Percentiles rank a stretch among this genome's conserved stretches.
Conservation (phyloP, 1,140 invertebrate species). For the Ericerus pela region DNA sequence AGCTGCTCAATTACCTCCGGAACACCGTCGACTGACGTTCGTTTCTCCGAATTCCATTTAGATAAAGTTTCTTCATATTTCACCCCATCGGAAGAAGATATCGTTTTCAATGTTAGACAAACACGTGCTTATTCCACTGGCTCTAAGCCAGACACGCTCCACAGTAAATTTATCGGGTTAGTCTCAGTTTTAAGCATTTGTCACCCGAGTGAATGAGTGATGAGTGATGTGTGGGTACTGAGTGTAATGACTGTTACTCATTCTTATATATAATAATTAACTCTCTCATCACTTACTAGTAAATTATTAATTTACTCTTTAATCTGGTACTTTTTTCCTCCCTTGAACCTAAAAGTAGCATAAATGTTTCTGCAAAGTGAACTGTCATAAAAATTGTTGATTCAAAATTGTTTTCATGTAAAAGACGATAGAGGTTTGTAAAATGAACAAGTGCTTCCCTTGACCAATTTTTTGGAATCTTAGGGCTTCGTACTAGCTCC, state of each 20-base stretch:
- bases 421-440: no score
- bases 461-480: no score
- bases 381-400: no score
- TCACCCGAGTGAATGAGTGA: no score
- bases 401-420: no score
- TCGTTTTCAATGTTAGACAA: slow-evolving; percentile 39
- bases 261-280: background rate
- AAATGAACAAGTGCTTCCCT: no score
- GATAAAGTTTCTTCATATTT: slow-evolving; percentile 50
- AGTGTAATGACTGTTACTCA: background rate
- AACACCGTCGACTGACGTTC: slow-evolving; percentile 44
- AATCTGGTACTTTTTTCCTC: no score
- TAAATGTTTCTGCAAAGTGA: no score
- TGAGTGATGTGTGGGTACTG: background rate
- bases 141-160: slow-evolving; percentile 44
- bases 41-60: slow-evolving; percentile 45
- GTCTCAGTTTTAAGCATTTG: no score
- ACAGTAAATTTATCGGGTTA: slow-evolving; percentile 22
- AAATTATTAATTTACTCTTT: no score
- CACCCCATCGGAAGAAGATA: slow-evolving; percentile 40
- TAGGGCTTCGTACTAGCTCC: no score
- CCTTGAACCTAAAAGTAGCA: no score
- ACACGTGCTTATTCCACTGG: slow-evolving; percentile 74
- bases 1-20: slow-evolving; percentile 58
- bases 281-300: background rate